These are phyloP conservation scores for Podarcis raffonei DNA, from an alignment of 2,113 vertebrate genomes.

Conservation along the genomic window DNA sequence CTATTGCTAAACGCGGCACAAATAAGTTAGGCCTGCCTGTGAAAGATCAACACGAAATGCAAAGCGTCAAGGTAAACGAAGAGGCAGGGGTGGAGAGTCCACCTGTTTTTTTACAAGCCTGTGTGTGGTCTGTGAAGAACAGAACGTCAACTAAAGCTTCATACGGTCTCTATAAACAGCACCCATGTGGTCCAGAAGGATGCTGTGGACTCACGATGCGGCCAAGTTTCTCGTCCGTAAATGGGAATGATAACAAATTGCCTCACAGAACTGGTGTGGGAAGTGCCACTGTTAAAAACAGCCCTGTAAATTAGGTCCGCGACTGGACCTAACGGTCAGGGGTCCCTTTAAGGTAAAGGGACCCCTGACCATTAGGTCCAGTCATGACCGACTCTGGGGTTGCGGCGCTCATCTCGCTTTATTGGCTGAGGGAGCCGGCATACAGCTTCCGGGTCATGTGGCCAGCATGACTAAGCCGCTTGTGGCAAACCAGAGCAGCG, in stretches of 20 bases:
- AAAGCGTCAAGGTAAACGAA: conserved; percentile 42
- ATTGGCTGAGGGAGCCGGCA: too few species aligned
- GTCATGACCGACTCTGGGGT: too few species aligned
- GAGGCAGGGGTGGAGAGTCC: background rate
- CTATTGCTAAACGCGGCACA: conserved; percentile 60
- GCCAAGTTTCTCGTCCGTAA: background rate
- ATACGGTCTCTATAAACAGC: background rate
- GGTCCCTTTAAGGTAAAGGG: too few species aligned
- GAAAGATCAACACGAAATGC: conserved; percentile 59
- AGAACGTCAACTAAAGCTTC: conserved; percentile 20
- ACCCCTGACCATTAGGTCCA: too few species aligned
- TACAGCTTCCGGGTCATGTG: too few species aligned
- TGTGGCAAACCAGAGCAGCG: too few species aligned
- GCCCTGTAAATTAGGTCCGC: background rate
- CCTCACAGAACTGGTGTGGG: background rate
- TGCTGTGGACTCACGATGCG: background rate
- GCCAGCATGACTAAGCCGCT: too few species aligned
- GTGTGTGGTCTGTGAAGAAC: conserved; percentile 20
- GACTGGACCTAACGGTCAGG: too few species aligned
- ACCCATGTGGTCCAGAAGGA: background rate
- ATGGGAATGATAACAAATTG: background rate
- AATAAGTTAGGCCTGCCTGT: conserved; percentile 59
- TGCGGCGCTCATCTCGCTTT: too few species aligned
- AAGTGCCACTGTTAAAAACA: background rate
- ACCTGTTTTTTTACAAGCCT: conserved; percentile 45